Percentiles rank a stretch among this genome's conserved stretches.
Evolutionary conservation across 1,140 invertebrate species (phyloP).

Genomic region (Drosophila arawakana): DNA sequence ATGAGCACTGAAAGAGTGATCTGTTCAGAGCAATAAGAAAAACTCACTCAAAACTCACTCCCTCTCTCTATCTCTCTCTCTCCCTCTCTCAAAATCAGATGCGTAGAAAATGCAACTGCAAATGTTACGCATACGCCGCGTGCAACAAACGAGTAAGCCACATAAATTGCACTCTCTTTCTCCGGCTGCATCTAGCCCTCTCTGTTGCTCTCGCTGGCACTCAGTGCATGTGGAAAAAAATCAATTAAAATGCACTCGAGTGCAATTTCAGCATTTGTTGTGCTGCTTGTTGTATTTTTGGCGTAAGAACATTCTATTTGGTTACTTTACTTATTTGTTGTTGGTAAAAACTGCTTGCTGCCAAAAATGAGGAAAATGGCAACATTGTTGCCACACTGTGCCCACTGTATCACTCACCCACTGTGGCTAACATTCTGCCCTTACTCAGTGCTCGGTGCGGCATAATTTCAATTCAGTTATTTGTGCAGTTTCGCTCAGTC

Average conservation of each 20-base stretch:
- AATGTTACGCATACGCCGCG: slow-evolving; percentile 78
- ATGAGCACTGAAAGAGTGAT: slow-evolving; percentile 42
- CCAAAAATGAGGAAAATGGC: slow-evolving; percentile 64
- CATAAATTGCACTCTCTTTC: slow-evolving; percentile 16
- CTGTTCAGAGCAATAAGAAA: slow-evolving; percentile 2
- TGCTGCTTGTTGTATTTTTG: slow-evolving; percentile 28
- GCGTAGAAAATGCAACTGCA: slow-evolving; percentile 61
- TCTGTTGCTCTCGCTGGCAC: slow-evolving; percentile 8
- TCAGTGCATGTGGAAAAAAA: slow-evolving; percentile 56
- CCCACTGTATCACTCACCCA: slow-evolving; percentile 6
- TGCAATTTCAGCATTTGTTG: slow-evolving; percentile 42
- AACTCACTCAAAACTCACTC: slow-evolving; percentile 32
- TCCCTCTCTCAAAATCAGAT: slow-evolving; percentile 41
- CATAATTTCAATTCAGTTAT: slow-evolving; percentile 77
- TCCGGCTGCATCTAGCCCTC: slow-evolving; percentile 5
- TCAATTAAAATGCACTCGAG: slow-evolving; percentile 82
- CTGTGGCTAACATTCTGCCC: slow-evolving; percentile 30
- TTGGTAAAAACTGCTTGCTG: neutral
- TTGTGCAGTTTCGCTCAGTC: slow-evolving; percentile 80
- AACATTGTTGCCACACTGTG: slow-evolving; percentile 46
- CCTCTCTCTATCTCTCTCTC: too few species aligned
- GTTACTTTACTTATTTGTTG: slow-evolving; percentile 18
- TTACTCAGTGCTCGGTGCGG: slow-evolving; percentile 47
- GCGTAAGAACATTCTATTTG: slow-evolving; percentile 9
- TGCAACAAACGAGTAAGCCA: slow-evolving; percentile 50